phyloP scores from a whole-genome alignment of 1,140 invertebrate genomes.

The Drosophila nigrodunni region DNA sequence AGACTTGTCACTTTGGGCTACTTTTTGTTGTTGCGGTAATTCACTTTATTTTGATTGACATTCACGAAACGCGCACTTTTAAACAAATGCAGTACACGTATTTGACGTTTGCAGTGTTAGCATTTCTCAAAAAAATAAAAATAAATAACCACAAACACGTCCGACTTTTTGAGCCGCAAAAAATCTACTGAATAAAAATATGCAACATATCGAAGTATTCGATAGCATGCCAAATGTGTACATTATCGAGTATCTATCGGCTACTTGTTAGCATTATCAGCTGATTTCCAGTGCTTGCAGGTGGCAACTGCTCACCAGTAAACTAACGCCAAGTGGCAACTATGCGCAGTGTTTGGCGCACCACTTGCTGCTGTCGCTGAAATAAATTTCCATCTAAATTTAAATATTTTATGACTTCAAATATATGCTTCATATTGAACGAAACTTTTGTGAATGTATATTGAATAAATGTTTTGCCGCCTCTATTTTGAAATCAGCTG shows the following conservation, averaged over 20 bases:
- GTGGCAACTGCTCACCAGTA: constrained; percentile 20
- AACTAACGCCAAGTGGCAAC: background rate
- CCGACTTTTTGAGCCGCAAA: constrained; percentile 54
- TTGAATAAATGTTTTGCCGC: background rate
- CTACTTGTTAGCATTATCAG: constrained; percentile 40
- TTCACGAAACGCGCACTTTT: constrained; percentile 30
- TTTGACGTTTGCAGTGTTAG: constrained; percentile 49
- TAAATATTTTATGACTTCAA: no score
- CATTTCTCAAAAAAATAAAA: constrained; percentile 52
- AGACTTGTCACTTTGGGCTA: constrained; percentile 46
- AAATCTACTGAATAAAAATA: constrained; percentile 54
- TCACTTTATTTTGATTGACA: constrained; percentile 19
- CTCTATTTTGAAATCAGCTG: constrained; percentile 21
- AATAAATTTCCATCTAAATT: background rate
- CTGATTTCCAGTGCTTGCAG: constrained; percentile 8
- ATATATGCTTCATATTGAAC: no score
- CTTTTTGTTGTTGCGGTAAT: constrained; percentile 49
- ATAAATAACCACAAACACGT: constrained; percentile 52
- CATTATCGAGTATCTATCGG: constrained; percentile 27
- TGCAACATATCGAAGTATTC: constrained; percentile 36
- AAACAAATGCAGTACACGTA: constrained; percentile 58
- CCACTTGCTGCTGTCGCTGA: background rate
- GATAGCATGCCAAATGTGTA: constrained; percentile 36
- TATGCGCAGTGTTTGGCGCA: background rate
- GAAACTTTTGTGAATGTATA: background rate